These are phyloP conservation scores for Datnioides undecimradiatus DNA, from an alignment of 2,113 vertebrate species.

Conservation along the genomic window DNA sequence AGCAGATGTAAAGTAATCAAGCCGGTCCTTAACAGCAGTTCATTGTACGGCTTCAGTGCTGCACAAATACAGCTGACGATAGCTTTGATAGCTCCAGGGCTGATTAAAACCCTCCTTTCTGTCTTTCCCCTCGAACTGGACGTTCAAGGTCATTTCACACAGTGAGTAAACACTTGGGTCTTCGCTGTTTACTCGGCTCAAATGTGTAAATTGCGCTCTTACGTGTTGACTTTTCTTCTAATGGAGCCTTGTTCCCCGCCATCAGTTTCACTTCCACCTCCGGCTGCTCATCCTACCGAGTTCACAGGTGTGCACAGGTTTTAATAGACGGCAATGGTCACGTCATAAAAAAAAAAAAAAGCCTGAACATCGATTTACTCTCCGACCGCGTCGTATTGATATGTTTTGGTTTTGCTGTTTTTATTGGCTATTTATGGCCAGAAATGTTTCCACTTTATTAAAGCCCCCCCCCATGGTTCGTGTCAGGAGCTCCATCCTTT, in stretches of 20 bases:
- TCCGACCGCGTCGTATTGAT: neutral
- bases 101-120: neutral
- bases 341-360: neutral
- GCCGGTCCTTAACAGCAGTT: neutral
- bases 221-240: neutral
- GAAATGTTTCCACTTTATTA: neutral
- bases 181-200: neutral
- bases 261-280: neutral
- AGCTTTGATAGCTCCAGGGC: neutral
- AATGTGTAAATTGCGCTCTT: neutral
- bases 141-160: neutral
- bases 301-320: neutral
- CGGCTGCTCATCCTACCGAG: neutral
- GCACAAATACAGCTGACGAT: neutral
- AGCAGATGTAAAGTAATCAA: conserved; percentile 10
- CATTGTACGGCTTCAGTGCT: neutral
- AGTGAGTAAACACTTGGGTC: neutral
- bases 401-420: neutral
- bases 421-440: neutral
- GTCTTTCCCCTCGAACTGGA: neutral
- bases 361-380: neutral
- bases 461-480: neutral
- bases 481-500: neutral
- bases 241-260: neutral
- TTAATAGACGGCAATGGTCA: neutral